phyloP scores from a whole-genome alignment of 2,888 invertebrate species.

The Eilema depressum region DNA sequence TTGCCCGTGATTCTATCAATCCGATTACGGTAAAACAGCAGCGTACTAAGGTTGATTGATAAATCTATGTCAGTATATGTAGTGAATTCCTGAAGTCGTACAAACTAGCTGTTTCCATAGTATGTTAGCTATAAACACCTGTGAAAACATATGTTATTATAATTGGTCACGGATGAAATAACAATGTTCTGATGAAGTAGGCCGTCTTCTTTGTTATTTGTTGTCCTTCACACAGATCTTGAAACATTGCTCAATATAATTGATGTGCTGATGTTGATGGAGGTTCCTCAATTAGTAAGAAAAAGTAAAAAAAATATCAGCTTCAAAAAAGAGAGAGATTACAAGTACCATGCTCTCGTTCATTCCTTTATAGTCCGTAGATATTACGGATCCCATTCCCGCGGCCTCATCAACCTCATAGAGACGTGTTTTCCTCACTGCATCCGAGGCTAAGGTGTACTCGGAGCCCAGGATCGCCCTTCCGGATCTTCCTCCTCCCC shows the following conservation, averaged over 20 bases:
- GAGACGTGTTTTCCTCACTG: no score
- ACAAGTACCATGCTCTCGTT: no score
- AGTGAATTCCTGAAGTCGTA: neutral
- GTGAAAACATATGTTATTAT: constrained; percentile 6
- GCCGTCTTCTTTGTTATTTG: neutral
- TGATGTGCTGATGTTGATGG: neutral
- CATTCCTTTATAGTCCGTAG: neutral
- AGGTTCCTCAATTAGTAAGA: neutral
- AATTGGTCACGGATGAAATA: constrained; percentile 13
- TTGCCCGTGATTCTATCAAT: no score
- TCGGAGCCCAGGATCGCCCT: no score
- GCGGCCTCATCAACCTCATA: no score
- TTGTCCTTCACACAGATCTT: constrained; percentile 4
- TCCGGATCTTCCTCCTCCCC: no score
- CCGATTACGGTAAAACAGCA: no score
- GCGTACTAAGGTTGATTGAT: neutral
- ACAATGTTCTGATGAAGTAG: neutral
- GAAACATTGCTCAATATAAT: neutral
- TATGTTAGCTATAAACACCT: neutral
- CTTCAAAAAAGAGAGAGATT: no score
- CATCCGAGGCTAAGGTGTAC: no score
- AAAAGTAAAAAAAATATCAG: no score
- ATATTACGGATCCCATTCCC: no score
- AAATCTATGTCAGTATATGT: neutral
- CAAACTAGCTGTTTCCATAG: neutral